A percentile compares a stretch with the other conserved stretches of the same genome.
These are phyloP conservation scores for Cephus sareptanus DNA, from an alignment of 2,888 invertebrate species.

Conservation along the genomic window DNA sequence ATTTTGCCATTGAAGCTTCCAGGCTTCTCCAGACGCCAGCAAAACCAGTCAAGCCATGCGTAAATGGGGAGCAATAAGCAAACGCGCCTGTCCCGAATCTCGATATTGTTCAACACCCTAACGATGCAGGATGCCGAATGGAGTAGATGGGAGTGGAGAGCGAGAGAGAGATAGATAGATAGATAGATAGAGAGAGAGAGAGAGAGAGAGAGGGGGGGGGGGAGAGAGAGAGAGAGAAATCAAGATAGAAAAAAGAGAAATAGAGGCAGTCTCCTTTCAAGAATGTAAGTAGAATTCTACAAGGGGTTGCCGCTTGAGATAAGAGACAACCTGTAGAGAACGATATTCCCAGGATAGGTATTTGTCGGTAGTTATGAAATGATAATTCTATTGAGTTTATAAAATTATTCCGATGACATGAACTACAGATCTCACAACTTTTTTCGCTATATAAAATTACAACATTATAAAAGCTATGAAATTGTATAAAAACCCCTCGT, in stretches of 20 bases:
- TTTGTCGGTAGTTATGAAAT: too few relatives aligned
- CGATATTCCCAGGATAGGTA: too few relatives aligned
- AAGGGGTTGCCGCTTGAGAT: too few relatives aligned
- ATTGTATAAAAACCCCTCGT: too few relatives aligned
- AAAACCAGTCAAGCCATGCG: neutral
- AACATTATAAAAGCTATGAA: too few relatives aligned
- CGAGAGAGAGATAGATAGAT: neutral
- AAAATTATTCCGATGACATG: too few relatives aligned
- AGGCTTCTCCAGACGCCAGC: neutral
- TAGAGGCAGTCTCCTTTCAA: neutral
- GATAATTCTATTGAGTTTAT: too few relatives aligned
- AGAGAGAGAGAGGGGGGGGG: too few relatives aligned
- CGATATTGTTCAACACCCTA: neutral
- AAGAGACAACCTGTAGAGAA: too few relatives aligned
- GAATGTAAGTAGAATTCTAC: too few relatives aligned
- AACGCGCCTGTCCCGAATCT: neutral
- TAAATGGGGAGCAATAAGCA: neutral
- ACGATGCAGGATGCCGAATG: neutral
- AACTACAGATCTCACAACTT: too few relatives aligned
- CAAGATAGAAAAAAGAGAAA: neutral
- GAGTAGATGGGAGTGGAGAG: neutral
- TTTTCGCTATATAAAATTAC: too few relatives aligned
- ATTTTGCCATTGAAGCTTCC: neutral
- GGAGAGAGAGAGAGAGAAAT: neutral
- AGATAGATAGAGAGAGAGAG: neutral